These are phyloP conservation scores for Gambusia affinis DNA, from an alignment of 2,113 vertebrate genomes.

Conservation along the genomic window DNA sequence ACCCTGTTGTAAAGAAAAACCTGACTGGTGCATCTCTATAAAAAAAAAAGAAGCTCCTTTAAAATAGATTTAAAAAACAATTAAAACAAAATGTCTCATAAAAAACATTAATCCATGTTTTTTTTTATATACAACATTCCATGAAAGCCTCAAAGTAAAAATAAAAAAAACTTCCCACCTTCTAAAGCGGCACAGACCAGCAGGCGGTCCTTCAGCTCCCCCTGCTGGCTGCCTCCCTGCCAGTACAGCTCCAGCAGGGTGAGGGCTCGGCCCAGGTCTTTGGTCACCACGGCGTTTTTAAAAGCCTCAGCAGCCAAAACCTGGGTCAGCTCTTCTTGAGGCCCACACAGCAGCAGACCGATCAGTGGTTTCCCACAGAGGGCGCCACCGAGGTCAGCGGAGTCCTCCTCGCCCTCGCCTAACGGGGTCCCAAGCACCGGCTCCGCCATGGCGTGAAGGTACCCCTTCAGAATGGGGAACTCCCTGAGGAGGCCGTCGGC, in stretches of 20 bases:
- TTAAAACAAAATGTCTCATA: no score
- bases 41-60: no score
- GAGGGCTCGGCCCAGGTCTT: conserved; percentile 86
- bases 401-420: conserved; percentile 68
- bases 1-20: no score
- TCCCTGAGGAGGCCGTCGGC: conserved; percentile 85
- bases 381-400: conserved; percentile 62
- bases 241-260: conserved; percentile 85
- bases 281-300: conserved; percentile 81
- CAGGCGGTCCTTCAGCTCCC: conserved; percentile 83
- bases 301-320: conserved; percentile 83
- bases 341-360: conserved; percentile 85
- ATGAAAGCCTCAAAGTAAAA: not conserved
- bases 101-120: not conserved
- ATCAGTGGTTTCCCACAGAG: conserved; percentile 83
- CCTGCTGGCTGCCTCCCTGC: conserved; percentile 76
- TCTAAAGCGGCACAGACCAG: conserved; percentile 87
- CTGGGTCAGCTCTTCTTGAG: conserved; percentile 81
- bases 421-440: conserved; percentile 74
- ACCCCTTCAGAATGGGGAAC: conserved; percentile 84
- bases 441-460: conserved; percentile 83
- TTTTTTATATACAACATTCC: not conserved
- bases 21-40: no score
- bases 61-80: no score
- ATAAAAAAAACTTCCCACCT: conserved; percentile 74